Base-by-base conservation (phyloP, 2,113 vertebrate genomes). In the Nannospalax galili region DNA sequence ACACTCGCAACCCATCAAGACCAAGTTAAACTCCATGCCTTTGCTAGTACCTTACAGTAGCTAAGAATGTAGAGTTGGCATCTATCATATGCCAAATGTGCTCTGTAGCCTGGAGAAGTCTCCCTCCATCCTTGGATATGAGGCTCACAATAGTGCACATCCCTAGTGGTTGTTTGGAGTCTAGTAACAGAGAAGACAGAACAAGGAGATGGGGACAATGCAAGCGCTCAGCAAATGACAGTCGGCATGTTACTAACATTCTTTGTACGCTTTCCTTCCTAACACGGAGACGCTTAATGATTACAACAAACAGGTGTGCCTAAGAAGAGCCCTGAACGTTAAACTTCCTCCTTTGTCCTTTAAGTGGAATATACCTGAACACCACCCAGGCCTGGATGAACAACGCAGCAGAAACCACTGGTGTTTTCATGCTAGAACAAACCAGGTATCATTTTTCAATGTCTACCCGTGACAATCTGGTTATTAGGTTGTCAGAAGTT, bases 401-500 rank as follows among this genome's bases (percentile, higher is more conserved):
- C 95, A 32, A 60, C 26, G 14, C 65, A 74, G 35, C 87, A 96
- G 84, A 92, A 98, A 95, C 74, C 80, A 40, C 58, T 95, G 94
- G 14, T 88, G 74, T 97, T 96, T 97, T 95, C 94, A 69, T 97
- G 67, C 56, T 97, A 81, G 67, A 95, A 93, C 77, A 92, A 95
- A 95, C 32, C 20, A 32, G 93, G 64, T 91, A 91, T 95, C 96
- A 95, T 97, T 98, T 98, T 97, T 98, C 84, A 97, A 84, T 97
- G 96, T 97, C 92, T 96, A 30, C 96, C 95, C 42, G 22, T 97
- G 98, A 96, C 96, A 97, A 89, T 98, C 84, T 98, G 92, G 94
- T 98, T 98, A 98, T 98, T 98, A 97, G 92, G 84, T 97, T 98
- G 96, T 97, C 98, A 93, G 58, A 97, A 95, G 91, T 96, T 97